A percentile compares a stretch with the other conserved stretches of the same genome.
phyloP scores from a whole-genome alignment of 1,140 invertebrate species.

The Euglossa dilemma region DNA sequence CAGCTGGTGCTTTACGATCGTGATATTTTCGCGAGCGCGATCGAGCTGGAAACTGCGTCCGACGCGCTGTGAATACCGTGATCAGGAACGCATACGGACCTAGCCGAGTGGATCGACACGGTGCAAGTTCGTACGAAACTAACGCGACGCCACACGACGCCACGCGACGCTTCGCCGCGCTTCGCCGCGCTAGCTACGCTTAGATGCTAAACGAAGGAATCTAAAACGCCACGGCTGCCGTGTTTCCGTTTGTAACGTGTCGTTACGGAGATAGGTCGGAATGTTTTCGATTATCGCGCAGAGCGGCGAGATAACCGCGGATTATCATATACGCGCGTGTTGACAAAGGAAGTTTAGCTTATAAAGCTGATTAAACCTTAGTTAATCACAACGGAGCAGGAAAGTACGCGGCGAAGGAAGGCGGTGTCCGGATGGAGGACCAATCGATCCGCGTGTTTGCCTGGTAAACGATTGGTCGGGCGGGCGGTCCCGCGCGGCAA shows the following conservation, averaged over 20 bases:
- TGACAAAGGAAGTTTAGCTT: conserved; percentile 82
- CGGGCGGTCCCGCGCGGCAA: conserved; percentile 80
- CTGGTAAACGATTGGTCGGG: conserved; percentile 67
- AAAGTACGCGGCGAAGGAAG: conserved; percentile 54
- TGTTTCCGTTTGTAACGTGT: background rate
- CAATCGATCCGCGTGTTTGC: conserved; percentile 49
- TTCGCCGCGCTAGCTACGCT: no score
- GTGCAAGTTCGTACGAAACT: background rate
- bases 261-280: background rate
- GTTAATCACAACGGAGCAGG: conserved; percentile 80
- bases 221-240: background rate
- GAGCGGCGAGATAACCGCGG: conserved; percentile 73
- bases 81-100: conserved; percentile 64
- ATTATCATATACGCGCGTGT: conserved; percentile 81
- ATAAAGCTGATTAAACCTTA: conserved; percentile 82
- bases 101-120: background rate
- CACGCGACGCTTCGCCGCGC: background rate
- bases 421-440: background rate
- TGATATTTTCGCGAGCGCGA: background rate
- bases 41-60: no score
- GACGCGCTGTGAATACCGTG: conserved; percentile 68
- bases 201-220: background rate
- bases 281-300: conserved; percentile 48
- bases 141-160: background rate
- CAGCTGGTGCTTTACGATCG: no score